Evolutionary conservation across 2,113 vertebrate genomes (phyloP), one percentile per base, ranked within the genome.

Genomic region (Grus americana): DNA sequence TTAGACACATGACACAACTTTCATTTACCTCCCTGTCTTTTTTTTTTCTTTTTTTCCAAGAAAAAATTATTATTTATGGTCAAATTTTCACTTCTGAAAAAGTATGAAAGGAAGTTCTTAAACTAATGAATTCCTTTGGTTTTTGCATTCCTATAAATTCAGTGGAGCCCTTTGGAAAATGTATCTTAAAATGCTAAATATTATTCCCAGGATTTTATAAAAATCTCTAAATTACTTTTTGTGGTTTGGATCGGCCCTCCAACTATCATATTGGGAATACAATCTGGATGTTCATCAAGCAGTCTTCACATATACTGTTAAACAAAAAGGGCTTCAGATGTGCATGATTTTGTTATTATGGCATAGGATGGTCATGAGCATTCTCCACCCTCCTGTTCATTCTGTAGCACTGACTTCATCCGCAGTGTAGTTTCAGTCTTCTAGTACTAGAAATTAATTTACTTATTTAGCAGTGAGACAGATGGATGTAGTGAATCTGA

Each of bases 281-380:
- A 79, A 19, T 72, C 91, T 96, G 91, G 84, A 95, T 88, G 55
- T 73, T 97, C 74, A 89, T 79, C 95, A 95, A 87, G 76, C 36
- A 93, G 42, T 16, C 86, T 95, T 81, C 67, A 65, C 71, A 67
- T 30, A 23, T 0, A 40, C 54, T 79, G 32, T 38, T 81, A 68
- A 87, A 66, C 57, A 89, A 89, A 94, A 87, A 96, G 71, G 42
- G 44, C 80, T 97, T 95, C 78, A 75, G 78, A 92, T 61, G 54
- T 95, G 83, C 89, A 73, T 88, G 86, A 91, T 95, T 95, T 97
- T 91, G 84, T 95, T 92, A 95, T 95, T 95, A 95, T 79, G 75
- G 74, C 93, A 93, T 62, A 67, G 66, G 81, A 70, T 73, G 80
- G 76, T 73, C 92, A 93, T 50, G 54, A 95, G 44, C 58, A 88